A percentile compares a stretch with the other conserved stretches of the same genome.
Evolutionary conservation across 2,888 invertebrate genomes (phyloP).

Genomic region (Oconnorella tubifera): DNA sequence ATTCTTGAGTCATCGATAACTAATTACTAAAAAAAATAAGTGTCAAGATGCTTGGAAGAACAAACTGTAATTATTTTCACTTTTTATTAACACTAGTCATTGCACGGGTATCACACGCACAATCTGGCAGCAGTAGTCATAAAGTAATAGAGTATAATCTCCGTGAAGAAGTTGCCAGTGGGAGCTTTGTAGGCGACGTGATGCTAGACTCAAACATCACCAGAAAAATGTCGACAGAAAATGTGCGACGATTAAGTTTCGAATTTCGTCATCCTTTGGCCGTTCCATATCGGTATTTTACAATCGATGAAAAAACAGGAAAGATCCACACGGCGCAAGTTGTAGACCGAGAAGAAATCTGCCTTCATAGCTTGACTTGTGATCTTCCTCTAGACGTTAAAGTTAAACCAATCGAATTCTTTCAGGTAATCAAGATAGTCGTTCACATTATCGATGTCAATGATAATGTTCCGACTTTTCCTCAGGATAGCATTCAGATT

Average conservation of each 20-base stretch:
- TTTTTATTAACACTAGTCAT: no score
- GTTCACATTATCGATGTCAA: conserved; percentile 79
- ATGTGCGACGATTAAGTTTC: conserved; percentile 12
- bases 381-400: conserved; percentile 17
- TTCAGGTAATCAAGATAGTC: background rate
- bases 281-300: conserved; percentile 60
- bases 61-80: no score
- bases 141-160: conserved; percentile 13
- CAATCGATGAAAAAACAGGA: conserved; percentile 79
- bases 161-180: conserved; percentile 15
- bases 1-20: no score
- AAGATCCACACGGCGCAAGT: conserved; percentile 71
- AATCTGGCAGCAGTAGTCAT: no score
- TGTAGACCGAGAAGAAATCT: conserved; percentile 77
- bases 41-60: no score
- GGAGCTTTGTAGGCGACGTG: conserved; percentile 22
- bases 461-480: conserved; percentile 88
- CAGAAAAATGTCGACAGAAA: background rate
- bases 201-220: conserved; percentile 16
- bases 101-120: no score
- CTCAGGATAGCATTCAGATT: conserved; percentile 9
- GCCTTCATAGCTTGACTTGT: conserved; percentile 40
- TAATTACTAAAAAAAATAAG: no score
- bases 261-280: conserved; percentile 6
- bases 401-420: conserved; percentile 9